Percentiles rank a stretch among this genome's conserved stretches.
Conservation (phyloP, 2,113 vertebrate genomes). For the Panurus biarmicus region DNA sequence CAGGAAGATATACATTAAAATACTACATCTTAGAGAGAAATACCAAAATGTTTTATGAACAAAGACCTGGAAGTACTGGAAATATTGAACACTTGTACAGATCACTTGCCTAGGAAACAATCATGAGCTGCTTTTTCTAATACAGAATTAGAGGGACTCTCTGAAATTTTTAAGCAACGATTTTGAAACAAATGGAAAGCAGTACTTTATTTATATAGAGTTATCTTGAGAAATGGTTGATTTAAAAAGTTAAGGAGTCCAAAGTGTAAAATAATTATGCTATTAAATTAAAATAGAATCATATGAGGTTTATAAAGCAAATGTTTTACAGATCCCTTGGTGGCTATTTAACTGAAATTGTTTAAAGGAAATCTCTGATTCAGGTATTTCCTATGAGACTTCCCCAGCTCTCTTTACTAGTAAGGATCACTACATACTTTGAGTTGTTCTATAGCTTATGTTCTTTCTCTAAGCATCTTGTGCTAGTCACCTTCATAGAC, state of each 20-base stretch:
- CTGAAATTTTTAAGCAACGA: background rate
- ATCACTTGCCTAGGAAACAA: background rate
- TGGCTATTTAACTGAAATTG: background rate
- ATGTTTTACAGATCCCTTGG: background rate
- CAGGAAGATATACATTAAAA: background rate
- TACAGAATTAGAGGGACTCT: background rate
- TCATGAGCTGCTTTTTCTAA: background rate
- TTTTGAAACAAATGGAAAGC: background rate
- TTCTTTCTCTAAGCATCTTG: background rate
- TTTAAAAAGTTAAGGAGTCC: background rate
- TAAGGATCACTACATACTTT: background rate
- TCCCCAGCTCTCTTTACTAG: background rate
- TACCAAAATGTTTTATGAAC: background rate
- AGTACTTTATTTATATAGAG: background rate
- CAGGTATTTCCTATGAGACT: background rate
- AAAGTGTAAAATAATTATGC: background rate
- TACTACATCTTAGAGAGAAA: background rate
- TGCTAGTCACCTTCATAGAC: background rate
- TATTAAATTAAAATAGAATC: background rate
- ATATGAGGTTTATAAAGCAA: background rate
- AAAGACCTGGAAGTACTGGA: background rate
- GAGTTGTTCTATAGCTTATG: background rate
- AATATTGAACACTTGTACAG: background rate
- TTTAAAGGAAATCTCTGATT: background rate
- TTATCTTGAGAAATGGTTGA: background rate